A percentile compares a stretch with the other conserved stretches of the same genome.
Evolutionary conservation across 2,797 vertebrate species (phyloP).

Genomic region (Corythornis leucogaster): DNA sequence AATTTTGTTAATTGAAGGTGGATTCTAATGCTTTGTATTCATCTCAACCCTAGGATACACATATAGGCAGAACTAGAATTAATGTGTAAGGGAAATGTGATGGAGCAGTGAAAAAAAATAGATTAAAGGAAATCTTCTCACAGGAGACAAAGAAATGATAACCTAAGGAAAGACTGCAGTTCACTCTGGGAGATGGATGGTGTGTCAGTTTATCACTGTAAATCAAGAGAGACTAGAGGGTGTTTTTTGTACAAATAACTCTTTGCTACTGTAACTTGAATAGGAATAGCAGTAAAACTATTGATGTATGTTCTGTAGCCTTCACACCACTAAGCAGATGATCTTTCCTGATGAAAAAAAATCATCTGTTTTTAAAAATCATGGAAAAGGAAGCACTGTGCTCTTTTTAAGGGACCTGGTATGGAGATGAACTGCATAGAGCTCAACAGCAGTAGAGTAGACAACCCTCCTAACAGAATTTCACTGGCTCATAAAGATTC

Average conservation of each 20-base stretch:
- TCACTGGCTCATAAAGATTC: not conserved
- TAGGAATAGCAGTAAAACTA: not conserved
- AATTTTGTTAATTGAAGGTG: not conserved
- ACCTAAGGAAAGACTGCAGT: conserved; percentile 18
- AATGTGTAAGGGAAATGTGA: not conserved
- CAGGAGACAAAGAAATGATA: conserved; percentile 26
- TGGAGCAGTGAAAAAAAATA: not conserved
- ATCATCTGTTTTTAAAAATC: conserved; percentile 21
- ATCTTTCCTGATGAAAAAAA: not conserved
- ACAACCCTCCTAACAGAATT: not conserved
- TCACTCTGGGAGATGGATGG: conserved; percentile 23
- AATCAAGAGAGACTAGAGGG: conserved; percentile 15
- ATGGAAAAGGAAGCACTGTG: not conserved
- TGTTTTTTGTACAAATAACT: conserved; percentile 28
- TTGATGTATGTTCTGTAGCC: conserved; percentile 27
- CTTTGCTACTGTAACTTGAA: conserved; percentile 31
- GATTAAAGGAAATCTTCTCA: conserved; percentile 16
- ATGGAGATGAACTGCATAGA: not conserved
- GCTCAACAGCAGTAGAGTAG: not conserved
- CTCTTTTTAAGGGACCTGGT: not conserved
- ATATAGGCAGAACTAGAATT: not conserved
- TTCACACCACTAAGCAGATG: not conserved
- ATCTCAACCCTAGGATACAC: not conserved
- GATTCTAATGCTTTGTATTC: not conserved
- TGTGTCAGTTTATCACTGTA: conserved; percentile 23